Conservation (phyloP, 2,888 invertebrate genomes). For the Uropetala carovei region DNA sequence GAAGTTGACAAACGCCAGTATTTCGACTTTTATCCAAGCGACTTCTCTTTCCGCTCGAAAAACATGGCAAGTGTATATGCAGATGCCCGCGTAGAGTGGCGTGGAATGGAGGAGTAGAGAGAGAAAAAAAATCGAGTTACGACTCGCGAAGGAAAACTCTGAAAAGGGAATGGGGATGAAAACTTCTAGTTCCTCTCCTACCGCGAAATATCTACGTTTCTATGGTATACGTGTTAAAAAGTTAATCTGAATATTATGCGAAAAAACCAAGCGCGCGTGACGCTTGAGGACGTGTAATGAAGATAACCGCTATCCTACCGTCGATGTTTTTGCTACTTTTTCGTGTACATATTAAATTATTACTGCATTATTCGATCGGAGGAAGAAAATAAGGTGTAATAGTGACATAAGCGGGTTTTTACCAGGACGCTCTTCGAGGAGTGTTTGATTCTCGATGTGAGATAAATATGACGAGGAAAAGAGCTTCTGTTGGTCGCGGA, state of each 20-base stretch:
- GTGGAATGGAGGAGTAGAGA: background rate
- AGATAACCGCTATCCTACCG: background rate
- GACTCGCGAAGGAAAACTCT: background rate
- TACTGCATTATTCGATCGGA: background rate
- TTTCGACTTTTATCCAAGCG: background rate
- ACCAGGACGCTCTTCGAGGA: background rate
- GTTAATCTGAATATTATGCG: background rate
- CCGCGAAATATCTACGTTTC: background rate
- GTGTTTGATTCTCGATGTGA: background rate
- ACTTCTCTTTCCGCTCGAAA: background rate
- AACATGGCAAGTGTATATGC: conserved; percentile 20
- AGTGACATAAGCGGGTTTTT: conserved; percentile 24
- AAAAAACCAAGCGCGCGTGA: background rate
- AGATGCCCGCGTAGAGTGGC: background rate
- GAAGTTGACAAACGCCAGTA: conserved; percentile 33
- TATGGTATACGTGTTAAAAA: background rate
- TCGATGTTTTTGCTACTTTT: background rate
- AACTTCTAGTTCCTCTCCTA: background rate
- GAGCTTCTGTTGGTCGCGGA: background rate
- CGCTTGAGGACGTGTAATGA: background rate
- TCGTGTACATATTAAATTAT: background rate
- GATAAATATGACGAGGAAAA: background rate
- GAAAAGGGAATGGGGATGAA: background rate
- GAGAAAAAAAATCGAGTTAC: background rate
- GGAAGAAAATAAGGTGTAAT: background rate